These are phyloP conservation scores for Empidonax alnorum DNA, from an alignment of 2,113 vertebrate genomes.

Conservation along the genomic window DNA sequence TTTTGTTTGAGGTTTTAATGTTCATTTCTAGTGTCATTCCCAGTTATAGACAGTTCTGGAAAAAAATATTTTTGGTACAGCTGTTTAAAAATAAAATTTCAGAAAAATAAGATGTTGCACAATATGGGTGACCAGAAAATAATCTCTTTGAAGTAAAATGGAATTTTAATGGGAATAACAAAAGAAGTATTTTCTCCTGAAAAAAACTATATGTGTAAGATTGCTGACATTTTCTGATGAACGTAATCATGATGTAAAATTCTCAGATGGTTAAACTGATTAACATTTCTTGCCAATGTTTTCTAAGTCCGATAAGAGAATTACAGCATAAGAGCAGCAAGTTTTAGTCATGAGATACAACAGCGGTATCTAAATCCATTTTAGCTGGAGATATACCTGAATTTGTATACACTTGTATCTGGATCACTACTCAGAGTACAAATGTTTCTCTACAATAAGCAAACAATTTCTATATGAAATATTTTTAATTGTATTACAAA, in stretches of 20 bases:
- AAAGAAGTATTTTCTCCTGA: accelerated
- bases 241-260: neutral
- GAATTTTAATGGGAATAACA: neutral
- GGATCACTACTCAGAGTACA: neutral
- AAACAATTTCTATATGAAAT: neutral
- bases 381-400: neutral
- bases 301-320: neutral
- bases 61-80: neutral
- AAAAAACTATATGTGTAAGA: neutral
- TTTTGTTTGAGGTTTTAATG: neutral
- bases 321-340: neutral
- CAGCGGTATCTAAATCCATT: neutral
- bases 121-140: neutral
- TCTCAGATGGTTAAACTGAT: neutral
- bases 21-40: neutral
- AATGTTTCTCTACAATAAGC: neutral
- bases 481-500: neutral
- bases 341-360: neutral
- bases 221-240: neutral
- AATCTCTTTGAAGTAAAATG: neutral
- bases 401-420: neutral
- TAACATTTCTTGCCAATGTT: neutral
- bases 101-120: neutral
- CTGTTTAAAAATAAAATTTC: neutral
- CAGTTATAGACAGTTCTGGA: neutral